A percentile compares a stretch with the other conserved stretches of the same genome.
phyloP scores from a whole-genome alignment of 2,113 vertebrate species.

The Myrmophylax atrothorax region DNA sequence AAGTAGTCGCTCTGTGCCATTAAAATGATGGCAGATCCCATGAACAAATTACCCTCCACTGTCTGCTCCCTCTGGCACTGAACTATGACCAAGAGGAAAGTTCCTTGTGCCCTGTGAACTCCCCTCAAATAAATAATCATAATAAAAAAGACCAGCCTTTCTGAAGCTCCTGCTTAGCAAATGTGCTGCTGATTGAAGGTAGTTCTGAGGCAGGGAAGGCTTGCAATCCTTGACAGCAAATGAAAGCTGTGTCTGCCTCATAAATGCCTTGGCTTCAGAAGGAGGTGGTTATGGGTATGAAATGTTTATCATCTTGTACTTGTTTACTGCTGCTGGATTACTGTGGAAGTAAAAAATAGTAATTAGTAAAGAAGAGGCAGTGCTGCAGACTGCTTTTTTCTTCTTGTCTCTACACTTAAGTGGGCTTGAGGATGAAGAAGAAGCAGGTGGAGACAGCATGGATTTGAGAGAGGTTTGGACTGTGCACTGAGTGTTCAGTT shows the following conservation, averaged over 20 bases:
- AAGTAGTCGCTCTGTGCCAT: background rate
- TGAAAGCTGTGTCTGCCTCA: background rate
- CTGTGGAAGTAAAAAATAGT: background rate
- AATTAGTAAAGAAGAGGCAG: background rate
- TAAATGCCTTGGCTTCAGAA: conserved; percentile 30
- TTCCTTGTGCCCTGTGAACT: background rate
- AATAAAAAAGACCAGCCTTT: background rate
- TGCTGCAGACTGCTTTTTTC: background rate
- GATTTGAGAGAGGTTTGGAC: background rate
- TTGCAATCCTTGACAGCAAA: conserved; percentile 2
- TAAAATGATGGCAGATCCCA: conserved; percentile 26
- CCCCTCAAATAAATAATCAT: conserved; percentile 58
- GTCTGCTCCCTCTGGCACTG: conserved; percentile 30
- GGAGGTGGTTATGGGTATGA: conserved; percentile 10
- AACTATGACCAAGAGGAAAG: conserved; percentile 32
- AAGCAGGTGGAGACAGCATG: background rate
- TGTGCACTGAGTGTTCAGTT: background rate
- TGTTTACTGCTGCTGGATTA: conserved; percentile 28
- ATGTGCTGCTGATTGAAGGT: background rate
- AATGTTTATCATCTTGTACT: conserved; percentile 27
- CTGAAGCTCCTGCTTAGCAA: background rate
- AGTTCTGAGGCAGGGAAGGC: background rate
- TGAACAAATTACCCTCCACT: background rate
- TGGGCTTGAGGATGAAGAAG: background rate
- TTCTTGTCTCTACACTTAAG: background rate